Evolutionary conservation across 2,888 invertebrate genomes (phyloP).

Genomic region (Eristalis arbustorum): DNA sequence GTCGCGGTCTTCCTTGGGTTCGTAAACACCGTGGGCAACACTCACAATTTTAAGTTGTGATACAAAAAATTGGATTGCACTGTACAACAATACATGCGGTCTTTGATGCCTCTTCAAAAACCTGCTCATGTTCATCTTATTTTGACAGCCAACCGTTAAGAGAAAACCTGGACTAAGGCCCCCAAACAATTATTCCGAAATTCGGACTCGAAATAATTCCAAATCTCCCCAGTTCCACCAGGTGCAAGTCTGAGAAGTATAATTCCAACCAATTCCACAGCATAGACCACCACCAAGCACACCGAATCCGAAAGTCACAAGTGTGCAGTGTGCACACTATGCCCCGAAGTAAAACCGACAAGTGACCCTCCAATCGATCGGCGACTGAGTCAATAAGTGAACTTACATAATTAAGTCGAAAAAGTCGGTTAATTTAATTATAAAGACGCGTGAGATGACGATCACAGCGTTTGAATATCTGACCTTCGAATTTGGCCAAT

Average conservation of each 20-base stretch:
- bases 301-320: background rate
- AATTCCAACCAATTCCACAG: background rate
- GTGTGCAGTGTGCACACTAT: background rate
- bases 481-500: conserved; percentile 47
- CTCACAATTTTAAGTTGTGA: too few species aligned
- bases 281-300: background rate
- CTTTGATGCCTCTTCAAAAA: too few species aligned
- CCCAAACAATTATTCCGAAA: too few species aligned
- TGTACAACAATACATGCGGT: too few species aligned
- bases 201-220: too few species aligned
- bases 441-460: background rate
- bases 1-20: too few species aligned
- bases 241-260: background rate
- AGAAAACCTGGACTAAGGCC: too few species aligned
- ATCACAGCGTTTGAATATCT: conserved; percentile 8
- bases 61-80: too few species aligned
- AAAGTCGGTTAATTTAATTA: conserved; percentile 41
- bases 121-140: too few species aligned
- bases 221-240: too few species aligned
- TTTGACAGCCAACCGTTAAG: too few species aligned
- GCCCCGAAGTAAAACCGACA: background rate
- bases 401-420: conserved; percentile 15
- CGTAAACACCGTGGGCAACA: too few species aligned
- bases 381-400: conserved; percentile 32
- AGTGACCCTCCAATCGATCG: background rate